A percentile compares a stretch with the other conserved stretches of the same genome.
These are phyloP conservation scores for Brachionus rubens DNA, from an alignment of 1,140 invertebrate genomes.

Conservation along the genomic window DNA sequence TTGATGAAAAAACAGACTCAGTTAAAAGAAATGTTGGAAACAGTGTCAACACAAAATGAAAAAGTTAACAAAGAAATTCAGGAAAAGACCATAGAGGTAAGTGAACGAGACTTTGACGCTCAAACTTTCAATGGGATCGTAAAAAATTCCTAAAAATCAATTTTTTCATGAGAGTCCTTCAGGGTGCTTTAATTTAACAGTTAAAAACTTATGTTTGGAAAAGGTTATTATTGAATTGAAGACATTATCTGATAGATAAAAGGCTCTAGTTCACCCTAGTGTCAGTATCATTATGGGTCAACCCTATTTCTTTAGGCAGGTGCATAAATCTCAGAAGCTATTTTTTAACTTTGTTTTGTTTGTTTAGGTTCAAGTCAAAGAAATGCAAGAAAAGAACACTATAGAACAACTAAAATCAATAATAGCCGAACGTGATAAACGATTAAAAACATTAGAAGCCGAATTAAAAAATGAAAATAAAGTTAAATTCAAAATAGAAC, in stretches of 20 bases:
- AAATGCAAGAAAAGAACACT: slow-evolving; percentile 54
- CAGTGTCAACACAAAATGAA: slow-evolving; percentile 20
- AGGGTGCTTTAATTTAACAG: no score
- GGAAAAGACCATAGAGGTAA: slow-evolving; percentile 47
- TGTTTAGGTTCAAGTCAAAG: slow-evolving; percentile 50
- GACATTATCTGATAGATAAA: no score
- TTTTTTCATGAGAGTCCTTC: no score
- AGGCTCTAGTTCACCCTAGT: no score
- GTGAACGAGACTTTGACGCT: no score
- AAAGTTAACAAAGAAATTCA: slow-evolving; percentile 49
- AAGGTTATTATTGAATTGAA: no score
- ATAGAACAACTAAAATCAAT: slow-evolving; percentile 55
- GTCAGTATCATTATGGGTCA: no score
- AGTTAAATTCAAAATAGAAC: slow-evolving; percentile 37
- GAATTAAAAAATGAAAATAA: slow-evolving; percentile 49
- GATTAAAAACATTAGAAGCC: slow-evolving; percentile 52
- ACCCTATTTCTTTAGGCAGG: no score
- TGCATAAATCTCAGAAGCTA: no score
- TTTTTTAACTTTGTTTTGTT: neutral
- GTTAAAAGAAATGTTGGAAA: slow-evolving; percentile 53
- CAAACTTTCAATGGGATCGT: no score
- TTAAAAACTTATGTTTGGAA: no score
- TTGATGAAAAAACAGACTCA: slow-evolving; percentile 51
- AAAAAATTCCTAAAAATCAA: no score
- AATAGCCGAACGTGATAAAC: slow-evolving; percentile 52